Conservation (phyloP, 2,888 invertebrate species). For the Eugnorisma glareosa region DNA sequence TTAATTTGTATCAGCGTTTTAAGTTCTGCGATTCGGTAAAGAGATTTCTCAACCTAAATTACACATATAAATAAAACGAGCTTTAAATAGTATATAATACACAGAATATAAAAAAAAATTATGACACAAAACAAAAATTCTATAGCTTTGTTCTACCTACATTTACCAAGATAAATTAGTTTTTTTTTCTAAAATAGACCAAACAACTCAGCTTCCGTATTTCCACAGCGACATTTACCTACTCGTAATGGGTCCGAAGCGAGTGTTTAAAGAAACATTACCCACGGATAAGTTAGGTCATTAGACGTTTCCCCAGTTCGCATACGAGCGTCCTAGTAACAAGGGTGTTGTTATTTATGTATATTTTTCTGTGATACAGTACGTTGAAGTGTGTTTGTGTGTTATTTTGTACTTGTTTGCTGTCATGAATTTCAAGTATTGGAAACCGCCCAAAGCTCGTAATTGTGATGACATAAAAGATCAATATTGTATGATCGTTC, state of each 20-base stretch:
- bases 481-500: not conserved
- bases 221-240: constrained; percentile 45
- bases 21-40: not conserved
- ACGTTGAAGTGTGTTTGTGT: not conserved
- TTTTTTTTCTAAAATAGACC: not conserved
- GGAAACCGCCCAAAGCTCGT: not conserved
- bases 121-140: too few species aligned
- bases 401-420: not conserved
- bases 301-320: constrained; percentile 74
- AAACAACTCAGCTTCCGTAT: not conserved
- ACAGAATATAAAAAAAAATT: too few species aligned
- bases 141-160: not conserved
- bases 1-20: not conserved
- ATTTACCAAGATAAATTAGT: not conserved
- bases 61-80: too few species aligned
- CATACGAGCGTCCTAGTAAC: constrained; percentile 39
- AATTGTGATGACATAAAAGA: not conserved
- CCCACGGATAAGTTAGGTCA: constrained; percentile 80
- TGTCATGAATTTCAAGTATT: not conserved
- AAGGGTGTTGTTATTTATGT: constrained; percentile 16
- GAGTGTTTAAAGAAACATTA: constrained; percentile 85
- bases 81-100: too few species aligned
- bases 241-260: constrained; percentile 74
- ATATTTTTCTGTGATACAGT: not conserved
- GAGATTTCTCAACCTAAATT: not conserved